phyloP scores from a whole-genome alignment of 2,888 invertebrate genomes.

The Aphodius granarius region DNA sequence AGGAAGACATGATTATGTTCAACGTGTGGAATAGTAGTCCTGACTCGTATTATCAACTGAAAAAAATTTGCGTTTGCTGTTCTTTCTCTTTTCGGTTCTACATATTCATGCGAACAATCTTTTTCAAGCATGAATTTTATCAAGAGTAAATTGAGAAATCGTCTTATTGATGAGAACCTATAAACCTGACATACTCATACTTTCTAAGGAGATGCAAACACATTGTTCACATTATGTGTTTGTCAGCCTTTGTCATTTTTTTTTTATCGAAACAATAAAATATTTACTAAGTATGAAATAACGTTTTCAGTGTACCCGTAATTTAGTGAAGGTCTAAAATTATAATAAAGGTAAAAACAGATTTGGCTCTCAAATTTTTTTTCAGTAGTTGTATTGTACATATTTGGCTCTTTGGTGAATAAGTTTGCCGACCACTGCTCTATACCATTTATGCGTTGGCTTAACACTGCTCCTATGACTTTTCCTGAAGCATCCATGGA shows the following conservation, averaged over 20 bases:
- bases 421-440: conserved; percentile 16
- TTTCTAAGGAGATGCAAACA: conserved; percentile 33
- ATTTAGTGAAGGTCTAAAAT: conserved; percentile 5
- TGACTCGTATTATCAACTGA: conserved; percentile 22
- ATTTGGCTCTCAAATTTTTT: conserved; percentile 5
- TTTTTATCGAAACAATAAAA: neutral
- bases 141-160: conserved; percentile 26
- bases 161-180: conserved; percentile 34
- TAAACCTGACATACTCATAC: conserved; percentile 30
- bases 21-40: conserved; percentile 22
- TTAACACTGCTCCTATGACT: conserved; percentile 17
- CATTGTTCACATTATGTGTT: conserved; percentile 28
- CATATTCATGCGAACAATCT: conserved; percentile 31
- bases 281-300: conserved; percentile 8
- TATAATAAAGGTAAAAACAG: conserved; percentile 1
- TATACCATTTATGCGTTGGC: neutral
- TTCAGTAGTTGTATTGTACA: conserved; percentile 9
- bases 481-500: conserved; percentile 39
- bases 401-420: conserved; percentile 16
- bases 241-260: neutral
- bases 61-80: conserved; percentile 32
- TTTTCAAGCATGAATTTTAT: conserved; percentile 32
- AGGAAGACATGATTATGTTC: conserved; percentile 31
- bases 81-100: conserved; percentile 31
- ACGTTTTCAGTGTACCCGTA: conserved; percentile 2